Percentiles rank a stretch among this genome's conserved stretches.
These are phyloP conservation scores for Uloborus plumipes DNA, from an alignment of 2,888 invertebrate species.

Conservation along the genomic window DNA sequence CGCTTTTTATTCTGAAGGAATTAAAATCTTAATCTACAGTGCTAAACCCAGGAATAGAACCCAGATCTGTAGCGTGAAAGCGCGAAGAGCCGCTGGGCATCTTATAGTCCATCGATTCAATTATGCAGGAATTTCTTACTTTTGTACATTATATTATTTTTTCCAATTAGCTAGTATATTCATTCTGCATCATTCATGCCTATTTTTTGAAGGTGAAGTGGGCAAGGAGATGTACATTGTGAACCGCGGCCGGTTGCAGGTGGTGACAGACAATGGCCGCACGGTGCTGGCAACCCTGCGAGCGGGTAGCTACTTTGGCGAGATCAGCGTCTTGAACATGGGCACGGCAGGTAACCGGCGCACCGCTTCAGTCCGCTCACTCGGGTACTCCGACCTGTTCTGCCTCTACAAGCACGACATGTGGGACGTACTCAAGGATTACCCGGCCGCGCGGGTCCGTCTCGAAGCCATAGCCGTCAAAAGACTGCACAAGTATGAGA, in stretches of 20 bases:
- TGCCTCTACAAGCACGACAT: slow-evolving; percentile 97
- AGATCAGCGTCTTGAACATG: slow-evolving; percentile 99
- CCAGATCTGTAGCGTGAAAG: too few relatives aligned
- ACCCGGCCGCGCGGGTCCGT: slow-evolving; percentile 76
- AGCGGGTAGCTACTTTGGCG: slow-evolving; percentile 99
- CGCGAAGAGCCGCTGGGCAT: too few relatives aligned
- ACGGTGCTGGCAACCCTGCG: slow-evolving; percentile 96
- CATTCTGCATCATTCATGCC: too few relatives aligned
- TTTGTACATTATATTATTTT: too few relatives aligned
- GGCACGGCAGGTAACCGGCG: slow-evolving; percentile 99
- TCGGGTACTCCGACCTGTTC: slow-evolving; percentile 98
- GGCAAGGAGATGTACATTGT: slow-evolving; percentile 99
- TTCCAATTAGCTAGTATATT: too few relatives aligned
- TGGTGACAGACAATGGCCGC: slow-evolving; percentile 94
- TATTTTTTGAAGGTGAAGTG: slow-evolving; percentile 84
- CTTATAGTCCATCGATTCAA: too few relatives aligned
- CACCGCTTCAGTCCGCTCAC: slow-evolving; percentile 97
- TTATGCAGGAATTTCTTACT: too few relatives aligned
- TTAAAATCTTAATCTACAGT: too few relatives aligned
- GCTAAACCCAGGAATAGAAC: too few relatives aligned
- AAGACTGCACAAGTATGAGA: slow-evolving; percentile 96
- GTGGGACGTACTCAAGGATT: slow-evolving; percentile 98
- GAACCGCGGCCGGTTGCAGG: slow-evolving; percentile 94
- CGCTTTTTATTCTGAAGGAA: too few relatives aligned
- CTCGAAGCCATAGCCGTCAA: slow-evolving; percentile 97